Conservation (phyloP, 2,113 vertebrate genomes). For the Gnathonemus longibarbis region DNA sequence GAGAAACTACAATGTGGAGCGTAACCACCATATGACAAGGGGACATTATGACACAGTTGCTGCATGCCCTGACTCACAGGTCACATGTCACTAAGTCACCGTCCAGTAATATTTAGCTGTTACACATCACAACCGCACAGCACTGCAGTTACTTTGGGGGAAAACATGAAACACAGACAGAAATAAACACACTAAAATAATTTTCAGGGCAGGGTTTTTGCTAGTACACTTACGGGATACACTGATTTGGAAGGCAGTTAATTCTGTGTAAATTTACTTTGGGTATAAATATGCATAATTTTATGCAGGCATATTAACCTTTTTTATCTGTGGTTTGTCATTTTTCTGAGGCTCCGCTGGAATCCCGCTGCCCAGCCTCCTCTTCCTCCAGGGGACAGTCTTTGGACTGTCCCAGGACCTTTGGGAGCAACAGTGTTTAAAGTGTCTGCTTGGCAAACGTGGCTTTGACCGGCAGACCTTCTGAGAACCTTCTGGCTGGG, state of each 20-base stretch:
- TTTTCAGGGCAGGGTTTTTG: not conserved
- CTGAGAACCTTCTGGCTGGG: not conserved
- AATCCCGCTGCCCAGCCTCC: not conserved
- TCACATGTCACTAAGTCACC: not conserved
- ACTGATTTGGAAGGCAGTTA: not conserved
- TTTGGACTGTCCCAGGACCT: conserved; percentile 23
- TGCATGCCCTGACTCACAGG: not conserved
- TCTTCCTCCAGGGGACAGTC: conserved; percentile 50
- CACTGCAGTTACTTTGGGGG: not conserved
- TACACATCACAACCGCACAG: not conserved
- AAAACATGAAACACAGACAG: not conserved
- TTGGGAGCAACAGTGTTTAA: conserved; percentile 34
- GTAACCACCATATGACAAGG: not conserved
- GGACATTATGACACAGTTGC: not conserved
- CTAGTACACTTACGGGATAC: not conserved
- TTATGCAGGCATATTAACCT: conserved; percentile 40
- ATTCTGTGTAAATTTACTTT: not conserved
- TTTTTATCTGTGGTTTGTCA: conserved; percentile 38
- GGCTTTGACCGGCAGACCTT: conserved; percentile 25
- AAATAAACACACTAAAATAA: not conserved
- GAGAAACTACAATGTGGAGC: not conserved
- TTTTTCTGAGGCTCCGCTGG: not conserved
- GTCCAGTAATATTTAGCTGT: not conserved
- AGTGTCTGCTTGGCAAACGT: conserved; percentile 26
- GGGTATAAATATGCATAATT: conserved; percentile 4